Evolutionary conservation across 2,888 invertebrate species (phyloP).

Genomic region (Scaptomyza cyrtandrae): DNA sequence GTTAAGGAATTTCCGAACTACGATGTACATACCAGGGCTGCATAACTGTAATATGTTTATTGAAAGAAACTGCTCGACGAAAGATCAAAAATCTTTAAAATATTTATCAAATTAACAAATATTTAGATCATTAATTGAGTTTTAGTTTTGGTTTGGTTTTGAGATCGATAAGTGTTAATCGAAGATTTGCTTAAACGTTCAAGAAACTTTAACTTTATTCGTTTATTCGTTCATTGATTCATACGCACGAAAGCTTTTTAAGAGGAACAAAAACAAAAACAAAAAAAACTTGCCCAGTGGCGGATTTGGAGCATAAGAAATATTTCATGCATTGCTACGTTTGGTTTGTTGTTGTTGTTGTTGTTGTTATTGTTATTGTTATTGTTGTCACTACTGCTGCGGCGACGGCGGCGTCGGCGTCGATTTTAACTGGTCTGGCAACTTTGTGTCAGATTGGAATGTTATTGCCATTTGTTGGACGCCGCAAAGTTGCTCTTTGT

Average conservation of each 20-base stretch:
- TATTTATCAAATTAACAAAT: too few relatives aligned
- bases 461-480: constrained; percentile 72
- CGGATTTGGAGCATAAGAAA: constrained; percentile 76
- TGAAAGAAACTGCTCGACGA: too few relatives aligned
- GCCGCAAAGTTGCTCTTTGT: constrained; percentile 27
- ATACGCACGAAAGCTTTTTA: constrained; percentile 3
- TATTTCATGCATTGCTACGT: constrained; percentile 68
- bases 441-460: constrained; percentile 68
- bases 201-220: constrained; percentile 3
- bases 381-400: constrained; percentile 37
- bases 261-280: constrained; percentile 10
- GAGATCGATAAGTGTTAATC: constrained; percentile 2
- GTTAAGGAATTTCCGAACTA: too few relatives aligned
- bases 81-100: too few relatives aligned
- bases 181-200: not conserved
- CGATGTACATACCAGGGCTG: too few relatives aligned
- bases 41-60: too few relatives aligned
- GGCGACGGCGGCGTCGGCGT: not conserved
- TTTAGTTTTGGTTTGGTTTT: not conserved
- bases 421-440: constrained; percentile 74
- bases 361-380: constrained; percentile 41
- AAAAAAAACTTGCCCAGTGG: constrained; percentile 52
- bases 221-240: constrained; percentile 12
- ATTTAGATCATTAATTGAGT: not conserved
- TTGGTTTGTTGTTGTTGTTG: constrained; percentile 44